These are phyloP conservation scores for Champsocephalus gunnari DNA, from an alignment of 2,797 vertebrate genomes.

Conservation along the genomic window DNA sequence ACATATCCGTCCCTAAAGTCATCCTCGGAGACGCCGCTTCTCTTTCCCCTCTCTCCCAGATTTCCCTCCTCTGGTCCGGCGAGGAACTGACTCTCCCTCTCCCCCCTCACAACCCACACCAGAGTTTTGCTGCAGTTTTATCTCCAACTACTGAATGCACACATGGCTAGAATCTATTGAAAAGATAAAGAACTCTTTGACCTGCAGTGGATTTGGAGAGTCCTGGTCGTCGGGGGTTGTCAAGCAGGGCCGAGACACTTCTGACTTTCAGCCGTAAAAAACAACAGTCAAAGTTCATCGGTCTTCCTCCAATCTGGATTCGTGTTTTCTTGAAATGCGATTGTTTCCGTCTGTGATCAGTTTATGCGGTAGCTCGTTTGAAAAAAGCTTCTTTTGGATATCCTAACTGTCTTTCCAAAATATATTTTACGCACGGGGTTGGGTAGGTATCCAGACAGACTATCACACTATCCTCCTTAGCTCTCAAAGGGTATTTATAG, in stretches of 20 bases:
- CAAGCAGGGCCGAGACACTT: slow-evolving; percentile 65
- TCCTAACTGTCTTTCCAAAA: slow-evolving; percentile 58
- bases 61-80: slow-evolving; percentile 66
- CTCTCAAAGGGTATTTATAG: slow-evolving; percentile 86
- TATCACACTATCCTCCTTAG: slow-evolving; percentile 78
- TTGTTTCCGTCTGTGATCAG: slow-evolving; percentile 27
- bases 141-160: slow-evolving; percentile 65
- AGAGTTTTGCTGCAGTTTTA: slow-evolving; percentile 57
- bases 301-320: slow-evolving; percentile 20
- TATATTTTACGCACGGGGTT: slow-evolving; percentile 70
- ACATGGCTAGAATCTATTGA: slow-evolving; percentile 68
- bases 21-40: slow-evolving; percentile 82
- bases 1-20: slow-evolving; percentile 91
- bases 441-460: slow-evolving; percentile 77
- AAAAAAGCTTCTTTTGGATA: slow-evolving; percentile 53
- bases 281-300: slow-evolving; percentile 40
- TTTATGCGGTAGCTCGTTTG: slow-evolving; percentile 28
- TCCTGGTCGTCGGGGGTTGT: slow-evolving; percentile 54
- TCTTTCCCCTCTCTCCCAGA: slow-evolving; percentile 73
- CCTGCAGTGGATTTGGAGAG: slow-evolving; percentile 57
- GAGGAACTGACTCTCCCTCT: slow-evolving; percentile 59
- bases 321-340: slow-evolving; percentile 21
- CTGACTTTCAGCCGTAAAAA: slow-evolving; percentile 43
- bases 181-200: slow-evolving; percentile 62
- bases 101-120: slow-evolving; percentile 55